A percentile compares a stretch with the other conserved stretches of the same genome.
These are phyloP conservation scores for Oxytorus armatus DNA, from an alignment of 2,888 invertebrate species.

Conservation along the genomic window DNA sequence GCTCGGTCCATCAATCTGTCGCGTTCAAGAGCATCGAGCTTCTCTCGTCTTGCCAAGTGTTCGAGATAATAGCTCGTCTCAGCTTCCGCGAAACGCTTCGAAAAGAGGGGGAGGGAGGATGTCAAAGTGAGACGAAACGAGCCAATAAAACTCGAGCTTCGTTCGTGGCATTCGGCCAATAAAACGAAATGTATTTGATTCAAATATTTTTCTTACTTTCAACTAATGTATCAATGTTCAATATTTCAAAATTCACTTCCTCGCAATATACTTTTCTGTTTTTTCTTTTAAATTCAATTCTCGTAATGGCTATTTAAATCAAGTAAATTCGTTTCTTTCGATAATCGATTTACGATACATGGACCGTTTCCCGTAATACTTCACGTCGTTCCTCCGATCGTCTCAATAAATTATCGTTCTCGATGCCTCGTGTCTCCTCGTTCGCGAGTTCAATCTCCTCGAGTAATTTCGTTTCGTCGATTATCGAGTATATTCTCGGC, in stretches of 20 bases:
- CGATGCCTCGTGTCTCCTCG: conserved; percentile 46
- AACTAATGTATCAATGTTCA: no score
- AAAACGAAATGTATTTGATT: not conserved
- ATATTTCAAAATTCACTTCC: no score
- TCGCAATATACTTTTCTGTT: no score
- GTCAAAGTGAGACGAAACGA: not conserved
- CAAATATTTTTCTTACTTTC: not conserved
- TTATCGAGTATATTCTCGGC: conserved; percentile 63
- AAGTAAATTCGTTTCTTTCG: conserved; percentile 4
- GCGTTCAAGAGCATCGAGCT: conserved; percentile 53
- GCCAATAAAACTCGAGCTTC: not conserved
- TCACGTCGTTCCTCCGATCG: conserved; percentile 61
- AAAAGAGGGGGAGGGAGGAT: conserved; percentile 1
- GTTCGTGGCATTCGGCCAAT: not conserved
- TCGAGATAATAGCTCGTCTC: conserved; percentile 49
- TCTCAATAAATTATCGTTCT: conserved; percentile 41
- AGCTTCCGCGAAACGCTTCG: conserved; percentile 60
- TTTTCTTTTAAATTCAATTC: not conserved
- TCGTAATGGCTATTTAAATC: not conserved
- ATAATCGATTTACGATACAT: conserved; percentile 64
- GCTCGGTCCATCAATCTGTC: conserved; percentile 70
- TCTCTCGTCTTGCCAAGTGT: conserved; percentile 57
- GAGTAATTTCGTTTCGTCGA: conserved; percentile 52
- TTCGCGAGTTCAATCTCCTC: conserved; percentile 58
- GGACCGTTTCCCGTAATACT: conserved; percentile 54